Conservation (phyloP, 2,888 invertebrate genomes). For the Agonopterix subpropinquella region DNA sequence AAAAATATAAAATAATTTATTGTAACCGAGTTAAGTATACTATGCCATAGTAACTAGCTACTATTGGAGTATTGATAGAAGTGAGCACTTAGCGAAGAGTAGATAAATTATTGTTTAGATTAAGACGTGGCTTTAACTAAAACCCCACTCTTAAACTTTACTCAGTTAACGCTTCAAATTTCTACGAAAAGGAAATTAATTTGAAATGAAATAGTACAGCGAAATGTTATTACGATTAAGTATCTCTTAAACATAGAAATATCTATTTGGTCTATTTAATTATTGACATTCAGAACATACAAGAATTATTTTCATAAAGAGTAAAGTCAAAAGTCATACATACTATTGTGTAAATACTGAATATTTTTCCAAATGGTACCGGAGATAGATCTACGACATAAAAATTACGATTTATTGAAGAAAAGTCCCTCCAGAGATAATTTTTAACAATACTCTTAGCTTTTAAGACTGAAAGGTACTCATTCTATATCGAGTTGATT, state of each 20-base stretch:
- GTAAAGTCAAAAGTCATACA: constrained; percentile 27
- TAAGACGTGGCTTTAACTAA: constrained; percentile 35
- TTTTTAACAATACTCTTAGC: constrained; percentile 65
- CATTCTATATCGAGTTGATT: constrained; percentile 32
- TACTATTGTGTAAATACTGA: constrained; percentile 45
- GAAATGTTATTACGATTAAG: constrained; percentile 13
- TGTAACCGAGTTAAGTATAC: constrained; percentile 29
- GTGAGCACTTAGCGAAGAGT: constrained; percentile 21
- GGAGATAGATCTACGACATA: constrained; percentile 48
- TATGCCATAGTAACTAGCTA: constrained; percentile 28
- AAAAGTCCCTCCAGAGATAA: constrained; percentile 67
- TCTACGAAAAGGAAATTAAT: constrained; percentile 8
- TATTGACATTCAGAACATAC: constrained; percentile 20
- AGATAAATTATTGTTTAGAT: constrained; percentile 36
- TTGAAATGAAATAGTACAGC: not conserved
- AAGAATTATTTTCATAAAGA: constrained; percentile 47
- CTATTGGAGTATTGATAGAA: constrained; percentile 24
- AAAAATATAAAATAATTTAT: constrained; percentile 35
- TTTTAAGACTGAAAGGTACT: constrained; percentile 67
- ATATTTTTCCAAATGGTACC: constrained; percentile 55
- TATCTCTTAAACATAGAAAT: constrained; percentile 2
- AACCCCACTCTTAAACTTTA: constrained; percentile 27
- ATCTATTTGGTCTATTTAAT: constrained; percentile 8
- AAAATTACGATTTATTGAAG: constrained; percentile 51
- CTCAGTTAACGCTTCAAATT: constrained; percentile 4